Evolutionary conservation across 2,888 invertebrate species (phyloP).

Genomic region (Arrhopalites spinosus): DNA sequence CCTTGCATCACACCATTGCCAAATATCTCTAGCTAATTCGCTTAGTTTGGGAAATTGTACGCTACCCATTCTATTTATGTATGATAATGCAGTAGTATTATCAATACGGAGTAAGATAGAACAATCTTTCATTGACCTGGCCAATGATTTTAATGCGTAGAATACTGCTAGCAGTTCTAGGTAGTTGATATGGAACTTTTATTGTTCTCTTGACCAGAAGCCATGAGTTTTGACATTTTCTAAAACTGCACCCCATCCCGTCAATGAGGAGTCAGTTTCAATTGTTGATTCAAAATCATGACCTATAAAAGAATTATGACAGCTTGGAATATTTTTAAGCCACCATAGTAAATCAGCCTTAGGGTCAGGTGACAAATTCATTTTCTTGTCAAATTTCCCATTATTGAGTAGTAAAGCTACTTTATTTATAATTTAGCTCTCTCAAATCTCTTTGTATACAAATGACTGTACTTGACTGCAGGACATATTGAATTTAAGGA

Average conservation of each 20-base stretch:
- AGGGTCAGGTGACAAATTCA: not conserved
- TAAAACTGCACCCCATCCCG: constrained; percentile 36
- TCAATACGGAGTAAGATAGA: constrained; percentile 25
- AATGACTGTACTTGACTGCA: constrained; percentile 24
- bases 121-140: not conserved
- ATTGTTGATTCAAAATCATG: constrained; percentile 5
- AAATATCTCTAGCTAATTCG: constrained; percentile 22
- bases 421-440: constrained; percentile 2
- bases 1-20: constrained; percentile 37
- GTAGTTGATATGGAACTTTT: not conserved
- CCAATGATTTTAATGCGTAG: constrained; percentile 14
- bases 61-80: constrained; percentile 37
- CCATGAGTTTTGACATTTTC: not conserved
- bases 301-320: not conserved
- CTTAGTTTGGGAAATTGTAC: not conserved
- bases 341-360: constrained; percentile 10
- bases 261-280: constrained; percentile 30
- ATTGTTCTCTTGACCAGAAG: constrained; percentile 3
- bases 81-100: constrained; percentile 37
- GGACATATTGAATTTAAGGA: constrained; percentile 32
- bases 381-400: not conserved
- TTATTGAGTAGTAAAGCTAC: constrained; percentile 9
- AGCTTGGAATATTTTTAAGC: not conserved
- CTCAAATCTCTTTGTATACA: constrained; percentile 35
- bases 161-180: constrained; percentile 36